phyloP scores from a whole-genome alignment of 2,113 vertebrate genomes.

The Pungitius pungitius region DNA sequence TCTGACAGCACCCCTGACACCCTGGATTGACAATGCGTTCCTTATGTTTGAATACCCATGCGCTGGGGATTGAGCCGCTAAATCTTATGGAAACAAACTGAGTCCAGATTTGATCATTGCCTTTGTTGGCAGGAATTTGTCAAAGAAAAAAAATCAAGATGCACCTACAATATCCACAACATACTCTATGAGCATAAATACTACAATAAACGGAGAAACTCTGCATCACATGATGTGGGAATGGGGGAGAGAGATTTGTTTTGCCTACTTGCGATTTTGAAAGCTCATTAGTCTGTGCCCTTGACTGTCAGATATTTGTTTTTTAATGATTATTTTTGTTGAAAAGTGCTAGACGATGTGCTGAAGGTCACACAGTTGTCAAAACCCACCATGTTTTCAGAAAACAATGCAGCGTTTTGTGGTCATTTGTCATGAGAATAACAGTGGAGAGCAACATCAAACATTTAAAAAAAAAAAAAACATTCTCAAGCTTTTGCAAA shows the following conservation, averaged over 20 bases:
- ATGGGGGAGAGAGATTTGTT: conserved; percentile 38
- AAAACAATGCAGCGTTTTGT: conserved; percentile 48
- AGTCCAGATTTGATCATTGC: conserved; percentile 43
- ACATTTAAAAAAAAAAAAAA: conserved; percentile 27
- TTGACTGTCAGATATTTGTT: conserved; percentile 38
- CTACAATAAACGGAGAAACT: conserved; percentile 20
- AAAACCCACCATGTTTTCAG: conserved; percentile 48
- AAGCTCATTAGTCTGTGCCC: conserved; percentile 58
- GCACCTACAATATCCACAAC: neutral
- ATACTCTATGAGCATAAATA: too few species aligned
- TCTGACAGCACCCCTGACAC: neutral
- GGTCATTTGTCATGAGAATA: conserved; percentile 58
- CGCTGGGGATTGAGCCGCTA: conserved; percentile 10
- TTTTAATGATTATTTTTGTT: conserved; percentile 65
- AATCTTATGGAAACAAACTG: conserved; percentile 31
- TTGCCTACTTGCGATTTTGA: conserved; percentile 41
- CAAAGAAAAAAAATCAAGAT: conserved; percentile 7
- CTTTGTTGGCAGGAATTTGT: conserved; percentile 7
- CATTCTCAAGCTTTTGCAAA: conserved; percentile 53
- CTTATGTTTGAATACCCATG: conserved; percentile 28
- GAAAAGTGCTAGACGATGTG: conserved; percentile 44
- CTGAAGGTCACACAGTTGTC: conserved; percentile 55
- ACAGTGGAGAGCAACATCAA: conserved; percentile 52
- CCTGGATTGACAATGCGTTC: conserved; percentile 15
- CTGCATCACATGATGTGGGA: conserved; percentile 2